phyloP scores from a whole-genome alignment of 2,888 invertebrate species.

The Fabriciana adippe region DNA sequence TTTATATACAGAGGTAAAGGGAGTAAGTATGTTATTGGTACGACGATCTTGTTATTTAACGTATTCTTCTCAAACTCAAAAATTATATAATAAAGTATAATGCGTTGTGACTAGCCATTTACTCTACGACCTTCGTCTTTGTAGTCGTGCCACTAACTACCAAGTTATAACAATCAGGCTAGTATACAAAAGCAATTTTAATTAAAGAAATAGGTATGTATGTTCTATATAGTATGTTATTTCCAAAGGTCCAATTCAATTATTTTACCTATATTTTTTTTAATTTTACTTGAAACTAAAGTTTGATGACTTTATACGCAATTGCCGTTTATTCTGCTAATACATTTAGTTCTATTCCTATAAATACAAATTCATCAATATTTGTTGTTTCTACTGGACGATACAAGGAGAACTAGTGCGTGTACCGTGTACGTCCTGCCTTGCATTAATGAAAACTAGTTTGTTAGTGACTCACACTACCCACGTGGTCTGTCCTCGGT shows the following conservation, averaged over 20 bases:
- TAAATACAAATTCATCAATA: background rate
- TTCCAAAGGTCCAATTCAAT: slow-evolving; percentile 6
- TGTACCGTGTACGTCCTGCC: slow-evolving; percentile 19
- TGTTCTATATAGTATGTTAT: slow-evolving; percentile 2
- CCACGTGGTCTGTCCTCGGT: slow-evolving; percentile 35
- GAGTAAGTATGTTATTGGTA: too few relatives aligned
- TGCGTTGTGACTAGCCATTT: background rate
- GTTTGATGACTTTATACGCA: too few relatives aligned
- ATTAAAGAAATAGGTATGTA: slow-evolving; percentile 9
- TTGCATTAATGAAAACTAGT: slow-evolving; percentile 30
- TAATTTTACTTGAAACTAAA: too few relatives aligned
- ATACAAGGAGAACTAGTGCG: slow-evolving; percentile 31
- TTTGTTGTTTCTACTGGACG: background rate
- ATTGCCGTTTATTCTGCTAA: too few relatives aligned
- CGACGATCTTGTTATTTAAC: too few relatives aligned
- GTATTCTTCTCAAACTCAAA: too few relatives aligned
- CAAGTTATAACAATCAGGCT: background rate
- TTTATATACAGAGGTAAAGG: too few relatives aligned
- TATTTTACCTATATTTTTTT: too few relatives aligned
- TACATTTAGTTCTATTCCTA: too few relatives aligned
- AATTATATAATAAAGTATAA: too few relatives aligned
- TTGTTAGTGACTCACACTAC: slow-evolving; percentile 35
- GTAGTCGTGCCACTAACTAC: background rate
- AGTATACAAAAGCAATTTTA: slow-evolving; percentile 1
- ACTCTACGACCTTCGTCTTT: slow-evolving; percentile 9